These are phyloP conservation scores for Osmoderma eremita DNA, from an alignment of 2,888 invertebrate species.

Conservation along the genomic window DNA sequence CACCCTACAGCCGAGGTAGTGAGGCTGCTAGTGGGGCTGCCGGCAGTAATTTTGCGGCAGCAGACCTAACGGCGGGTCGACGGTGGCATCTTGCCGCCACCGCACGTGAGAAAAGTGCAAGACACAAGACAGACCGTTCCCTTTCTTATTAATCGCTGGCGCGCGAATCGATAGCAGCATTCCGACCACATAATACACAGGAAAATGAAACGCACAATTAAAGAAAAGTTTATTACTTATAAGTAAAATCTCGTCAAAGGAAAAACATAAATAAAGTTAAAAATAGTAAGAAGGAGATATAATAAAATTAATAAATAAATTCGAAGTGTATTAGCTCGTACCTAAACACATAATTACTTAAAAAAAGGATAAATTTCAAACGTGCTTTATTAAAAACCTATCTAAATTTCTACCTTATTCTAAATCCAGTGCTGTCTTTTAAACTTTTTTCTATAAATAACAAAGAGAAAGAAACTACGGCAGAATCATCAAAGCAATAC, in stretches of 20 bases:
- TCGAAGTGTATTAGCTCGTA: too few species aligned
- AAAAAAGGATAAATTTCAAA: too few species aligned
- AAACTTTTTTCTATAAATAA: neutral
- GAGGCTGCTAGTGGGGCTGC: slow-evolving; percentile 49
- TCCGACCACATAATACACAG: too few species aligned
- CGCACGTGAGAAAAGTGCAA: slow-evolving; percentile 50
- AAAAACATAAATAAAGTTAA: too few species aligned
- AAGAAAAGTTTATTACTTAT: neutral
- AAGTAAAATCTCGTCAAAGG: neutral
- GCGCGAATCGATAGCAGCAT: too few species aligned
- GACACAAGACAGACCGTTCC: too few species aligned
- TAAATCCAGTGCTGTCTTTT: slow-evolving; percentile 1
- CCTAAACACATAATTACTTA: too few species aligned
- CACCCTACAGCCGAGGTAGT: slow-evolving; percentile 44
- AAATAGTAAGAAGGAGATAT: too few species aligned
- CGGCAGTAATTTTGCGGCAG: slow-evolving; percentile 55
- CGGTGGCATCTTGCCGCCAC: slow-evolving; percentile 51
- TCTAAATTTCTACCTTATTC: neutral
- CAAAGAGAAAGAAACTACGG: neutral
- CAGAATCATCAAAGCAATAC: neutral
- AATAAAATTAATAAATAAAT: too few species aligned
- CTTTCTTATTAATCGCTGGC: too few species aligned
- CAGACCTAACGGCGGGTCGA: slow-evolving; percentile 56
- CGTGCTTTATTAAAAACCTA: too few species aligned
- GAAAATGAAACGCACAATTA: neutral